phyloP scores from a whole-genome alignment of 1,140 invertebrate species.

The Teleopsis dalmanni region DNA sequence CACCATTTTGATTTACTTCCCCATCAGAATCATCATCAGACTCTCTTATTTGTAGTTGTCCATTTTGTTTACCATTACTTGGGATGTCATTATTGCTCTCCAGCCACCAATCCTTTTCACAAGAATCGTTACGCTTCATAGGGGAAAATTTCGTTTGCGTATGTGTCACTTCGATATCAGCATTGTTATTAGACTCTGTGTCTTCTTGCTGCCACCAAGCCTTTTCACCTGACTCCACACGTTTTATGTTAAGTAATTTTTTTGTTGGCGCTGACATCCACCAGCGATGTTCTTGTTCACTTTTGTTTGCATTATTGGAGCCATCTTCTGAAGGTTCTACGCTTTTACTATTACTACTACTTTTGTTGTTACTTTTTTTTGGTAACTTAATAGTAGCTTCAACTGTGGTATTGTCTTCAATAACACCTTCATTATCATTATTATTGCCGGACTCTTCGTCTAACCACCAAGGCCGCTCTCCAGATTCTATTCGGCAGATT shows the following conservation, averaged over 20 bases:
- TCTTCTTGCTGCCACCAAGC: conserved; percentile 56
- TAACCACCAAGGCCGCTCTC: conserved; percentile 48
- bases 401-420: conserved; percentile 13
- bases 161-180: conserved; percentile 38
- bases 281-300: conserved; percentile 53
- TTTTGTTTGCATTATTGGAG: conserved; percentile 49
- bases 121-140: conserved; percentile 53
- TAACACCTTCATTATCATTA: conserved; percentile 10
- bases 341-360: conserved; percentile 9
- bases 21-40: background rate
- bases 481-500: conserved; percentile 53
- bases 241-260: conserved; percentile 38
- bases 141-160: conserved; percentile 49
- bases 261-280: conserved; percentile 49
- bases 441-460: conserved; percentile 19
- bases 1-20: background rate
- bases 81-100: conserved; percentile 23
- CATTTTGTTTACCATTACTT: conserved; percentile 11
- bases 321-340: conserved; percentile 8
- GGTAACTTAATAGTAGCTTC: conserved; percentile 28
- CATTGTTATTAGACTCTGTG: conserved; percentile 19
- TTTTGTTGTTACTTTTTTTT: no score
- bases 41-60: no score
- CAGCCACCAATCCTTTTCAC: conserved; percentile 55
- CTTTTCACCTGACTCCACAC: conserved; percentile 54